phyloP scores from a whole-genome alignment of 2,888 invertebrate genomes.

The Cacoxenus indagator region DNA sequence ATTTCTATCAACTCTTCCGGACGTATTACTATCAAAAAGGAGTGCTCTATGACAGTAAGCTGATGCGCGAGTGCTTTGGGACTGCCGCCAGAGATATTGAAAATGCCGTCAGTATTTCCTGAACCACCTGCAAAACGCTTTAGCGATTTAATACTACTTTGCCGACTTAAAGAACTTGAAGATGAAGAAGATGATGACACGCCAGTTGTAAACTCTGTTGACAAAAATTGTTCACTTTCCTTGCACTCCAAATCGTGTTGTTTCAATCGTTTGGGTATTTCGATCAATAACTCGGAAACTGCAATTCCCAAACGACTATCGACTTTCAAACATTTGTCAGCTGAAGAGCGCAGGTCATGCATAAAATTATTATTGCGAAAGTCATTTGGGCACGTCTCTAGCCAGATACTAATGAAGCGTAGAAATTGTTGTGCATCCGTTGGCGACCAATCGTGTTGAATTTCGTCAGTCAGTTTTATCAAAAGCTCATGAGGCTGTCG shows the following conservation, averaged over 20 bases:
- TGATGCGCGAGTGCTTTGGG: conserved; percentile 90
- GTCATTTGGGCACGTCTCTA: conserved; percentile 93
- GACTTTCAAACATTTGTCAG: conserved; percentile 78
- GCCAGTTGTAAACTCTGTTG: conserved; percentile 27
- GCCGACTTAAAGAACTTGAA: conserved; percentile 47
- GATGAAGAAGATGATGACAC: conserved; percentile 24
- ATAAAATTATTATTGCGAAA: conserved; percentile 93
- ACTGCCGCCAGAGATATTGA: conserved; percentile 81
- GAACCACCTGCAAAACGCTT: conserved; percentile 65
- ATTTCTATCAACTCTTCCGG: conserved; percentile 96
- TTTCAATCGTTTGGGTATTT: conserved; percentile 63
- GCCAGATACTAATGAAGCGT: conserved; percentile 88
- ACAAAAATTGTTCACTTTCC: conserved; percentile 66
- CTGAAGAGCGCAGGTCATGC: conserved; percentile 88
- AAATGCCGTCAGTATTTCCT: conserved; percentile 71
- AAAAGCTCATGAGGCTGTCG: conserved; percentile 84
- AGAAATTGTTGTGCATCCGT: conserved; percentile 77
- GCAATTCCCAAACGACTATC: conserved; percentile 75
- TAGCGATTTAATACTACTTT: conserved; percentile 68
- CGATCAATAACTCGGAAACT: conserved; percentile 82
- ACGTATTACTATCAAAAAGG: conserved; percentile 91
- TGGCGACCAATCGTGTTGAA: conserved; percentile 78
- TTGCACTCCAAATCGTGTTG: conserved; percentile 64
- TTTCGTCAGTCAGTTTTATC: conserved; percentile 81
- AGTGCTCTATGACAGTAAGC: conserved; percentile 92